Percentiles rank a stretch among this genome's conserved stretches.
Evolutionary conservation across 2,113 vertebrate genomes (phyloP).

Genomic region (Hipposideros armiger): DNA sequence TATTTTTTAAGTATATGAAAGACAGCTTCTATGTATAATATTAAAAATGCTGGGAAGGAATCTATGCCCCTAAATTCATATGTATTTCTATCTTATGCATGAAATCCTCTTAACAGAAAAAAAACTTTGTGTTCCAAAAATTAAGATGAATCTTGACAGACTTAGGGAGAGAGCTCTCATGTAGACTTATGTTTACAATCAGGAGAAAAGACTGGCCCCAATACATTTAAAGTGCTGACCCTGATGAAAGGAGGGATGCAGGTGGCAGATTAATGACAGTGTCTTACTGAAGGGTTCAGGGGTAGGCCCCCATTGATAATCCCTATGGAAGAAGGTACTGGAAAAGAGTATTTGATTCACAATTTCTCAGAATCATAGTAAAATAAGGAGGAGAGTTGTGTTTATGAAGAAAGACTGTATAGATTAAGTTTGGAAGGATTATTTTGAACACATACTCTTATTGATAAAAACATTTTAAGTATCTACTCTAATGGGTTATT

Average conservation of each 20-base stretch:
- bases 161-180: background rate
- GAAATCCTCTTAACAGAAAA: background rate
- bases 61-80: background rate
- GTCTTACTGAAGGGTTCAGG: background rate
- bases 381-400: background rate
- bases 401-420: background rate
- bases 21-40: background rate
- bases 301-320: background rate
- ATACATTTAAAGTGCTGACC: background rate
- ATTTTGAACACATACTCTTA: background rate
- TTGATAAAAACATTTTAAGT: background rate
- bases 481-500: background rate
- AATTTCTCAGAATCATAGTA: background rate
- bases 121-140: background rate
- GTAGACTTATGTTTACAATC: background rate
- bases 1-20: background rate
- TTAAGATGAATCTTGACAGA: background rate
- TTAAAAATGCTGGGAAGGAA: background rate
- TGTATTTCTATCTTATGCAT: background rate
- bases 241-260: background rate
- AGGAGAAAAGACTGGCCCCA: background rate
- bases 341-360: background rate
- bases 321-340: background rate
- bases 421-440: background rate
- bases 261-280: background rate